These are phyloP conservation scores for Pollimyrus isidori DNA, from an alignment of 2,113 vertebrate species.

Conservation along the genomic window DNA sequence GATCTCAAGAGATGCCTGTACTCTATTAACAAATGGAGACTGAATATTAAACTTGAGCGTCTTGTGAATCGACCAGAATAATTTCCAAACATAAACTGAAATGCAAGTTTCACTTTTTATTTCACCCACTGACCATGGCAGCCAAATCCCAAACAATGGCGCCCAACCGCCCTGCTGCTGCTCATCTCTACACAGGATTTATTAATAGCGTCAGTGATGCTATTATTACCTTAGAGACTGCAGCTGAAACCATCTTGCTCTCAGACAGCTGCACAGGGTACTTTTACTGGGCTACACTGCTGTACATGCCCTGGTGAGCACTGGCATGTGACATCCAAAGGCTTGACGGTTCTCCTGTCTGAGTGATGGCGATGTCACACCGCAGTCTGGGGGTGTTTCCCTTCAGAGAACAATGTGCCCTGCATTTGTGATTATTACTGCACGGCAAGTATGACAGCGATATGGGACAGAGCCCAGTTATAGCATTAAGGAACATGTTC, in stretches of 20 bases:
- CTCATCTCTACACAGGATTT: not conserved
- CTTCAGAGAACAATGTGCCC: not conserved
- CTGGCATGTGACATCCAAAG: not conserved
- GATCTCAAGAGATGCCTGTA: not conserved
- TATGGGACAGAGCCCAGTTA: not conserved
- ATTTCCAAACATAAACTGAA: not conserved
- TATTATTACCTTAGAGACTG: constrained; percentile 1
- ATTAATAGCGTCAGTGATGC: constrained; percentile 11
- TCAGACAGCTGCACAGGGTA: not conserved
- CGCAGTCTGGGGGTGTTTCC: not conserved
- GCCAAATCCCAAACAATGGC: not conserved
- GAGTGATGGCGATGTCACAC: not conserved
- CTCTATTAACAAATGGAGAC: not conserved
- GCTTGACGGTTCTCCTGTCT: not conserved
- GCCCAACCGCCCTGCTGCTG: not conserved
- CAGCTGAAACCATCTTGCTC: not conserved
- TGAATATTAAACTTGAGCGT: not conserved
- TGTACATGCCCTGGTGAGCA: not conserved
- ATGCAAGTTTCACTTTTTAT: too few relatives aligned
- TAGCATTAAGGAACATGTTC: not conserved
- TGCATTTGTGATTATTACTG: not conserved
- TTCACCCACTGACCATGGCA: not conserved
- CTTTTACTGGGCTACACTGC: not conserved
- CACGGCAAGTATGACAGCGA: not conserved
- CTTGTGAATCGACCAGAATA: not conserved